A percentile compares a stretch with the other conserved stretches of the same genome.
phyloP scores from a whole-genome alignment of 2,888 invertebrate species.

The Yponomeuta sedellus region DNA sequence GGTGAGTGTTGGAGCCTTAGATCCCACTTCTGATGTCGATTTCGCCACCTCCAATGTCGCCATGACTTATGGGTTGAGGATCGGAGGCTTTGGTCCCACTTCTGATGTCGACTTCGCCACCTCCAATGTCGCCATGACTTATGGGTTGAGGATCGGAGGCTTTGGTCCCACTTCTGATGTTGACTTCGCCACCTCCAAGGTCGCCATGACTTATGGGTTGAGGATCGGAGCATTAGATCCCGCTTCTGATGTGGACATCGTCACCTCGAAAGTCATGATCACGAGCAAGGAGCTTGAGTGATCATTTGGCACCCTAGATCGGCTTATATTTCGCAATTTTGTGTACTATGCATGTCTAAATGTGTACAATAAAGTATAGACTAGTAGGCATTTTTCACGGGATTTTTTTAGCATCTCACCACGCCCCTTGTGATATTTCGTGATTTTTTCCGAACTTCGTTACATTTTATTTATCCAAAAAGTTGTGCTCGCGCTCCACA shows the following conservation, averaged over 20 bases:
- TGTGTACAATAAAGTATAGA: too few relatives aligned
- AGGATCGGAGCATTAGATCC: neutral
- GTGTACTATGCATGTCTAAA: too few relatives aligned
- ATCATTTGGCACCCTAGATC: too few relatives aligned
- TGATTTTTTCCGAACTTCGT: too few relatives aligned
- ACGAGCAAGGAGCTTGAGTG: too few relatives aligned
- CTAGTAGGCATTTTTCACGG: too few relatives aligned
- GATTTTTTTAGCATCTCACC: too few relatives aligned
- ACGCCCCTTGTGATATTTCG: too few relatives aligned
- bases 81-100: neutral
- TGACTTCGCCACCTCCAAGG: neutral
- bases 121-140: neutral
- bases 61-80: constrained; percentile 20
- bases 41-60: neutral
- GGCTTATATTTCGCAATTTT: too few relatives aligned
- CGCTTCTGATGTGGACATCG: neutral
- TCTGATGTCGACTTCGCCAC: neutral
- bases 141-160: constrained; percentile 20
- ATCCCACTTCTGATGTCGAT: neutral
- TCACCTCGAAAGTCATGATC: neutral
- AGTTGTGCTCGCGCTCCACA: too few relatives aligned
- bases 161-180: neutral
- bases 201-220: constrained; percentile 20
- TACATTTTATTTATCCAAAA: too few relatives aligned
- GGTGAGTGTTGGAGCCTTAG: constrained; percentile 51